Percentiles rank a stretch among this genome's conserved stretches.
These are phyloP conservation scores for Muntiacus reevesi DNA, from an alignment of 2,113 vertebrate genomes.

Conservation along the genomic window DNA sequence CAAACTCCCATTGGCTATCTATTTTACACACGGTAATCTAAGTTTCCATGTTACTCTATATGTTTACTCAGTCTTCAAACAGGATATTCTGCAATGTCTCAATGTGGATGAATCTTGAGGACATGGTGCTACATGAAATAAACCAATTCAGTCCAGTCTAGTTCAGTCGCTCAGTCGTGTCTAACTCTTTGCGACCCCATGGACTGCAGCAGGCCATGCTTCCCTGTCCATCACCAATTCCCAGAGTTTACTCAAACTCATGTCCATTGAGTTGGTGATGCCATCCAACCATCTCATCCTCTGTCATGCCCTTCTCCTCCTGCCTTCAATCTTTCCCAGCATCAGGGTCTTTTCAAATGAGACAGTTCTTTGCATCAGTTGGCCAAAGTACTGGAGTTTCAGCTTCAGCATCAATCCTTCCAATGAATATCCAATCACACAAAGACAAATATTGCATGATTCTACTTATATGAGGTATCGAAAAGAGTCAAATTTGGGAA, in stretches of 20 bases:
- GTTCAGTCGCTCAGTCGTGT: accelerated
- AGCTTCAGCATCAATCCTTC: neutral
- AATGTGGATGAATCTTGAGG: neutral
- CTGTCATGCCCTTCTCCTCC: neutral
- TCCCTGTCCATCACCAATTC: neutral
- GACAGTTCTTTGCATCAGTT: neutral
- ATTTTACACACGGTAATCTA: neutral
- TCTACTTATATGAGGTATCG: neutral
- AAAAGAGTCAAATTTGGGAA: neutral
- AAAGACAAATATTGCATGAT: neutral
- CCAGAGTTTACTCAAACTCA: neutral
- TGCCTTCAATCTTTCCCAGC: neutral
- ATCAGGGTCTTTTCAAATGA: neutral
- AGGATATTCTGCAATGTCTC: neutral
- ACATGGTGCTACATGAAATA: neutral
- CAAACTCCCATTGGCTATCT: neutral
- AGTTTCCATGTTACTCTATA: neutral
- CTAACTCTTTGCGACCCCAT: neutral
- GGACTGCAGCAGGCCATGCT: neutral
- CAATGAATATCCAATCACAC: neutral
- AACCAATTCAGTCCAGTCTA: neutral
- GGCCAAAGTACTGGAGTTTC: neutral
- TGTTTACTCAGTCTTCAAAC: neutral
- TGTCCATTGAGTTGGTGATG: neutral
- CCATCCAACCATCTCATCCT: neutral